Evolutionary conservation across 2,797 vertebrate genomes (phyloP), one percentile per base, ranked within the genome.

Genomic region (Okamejei kenojei): DNA sequence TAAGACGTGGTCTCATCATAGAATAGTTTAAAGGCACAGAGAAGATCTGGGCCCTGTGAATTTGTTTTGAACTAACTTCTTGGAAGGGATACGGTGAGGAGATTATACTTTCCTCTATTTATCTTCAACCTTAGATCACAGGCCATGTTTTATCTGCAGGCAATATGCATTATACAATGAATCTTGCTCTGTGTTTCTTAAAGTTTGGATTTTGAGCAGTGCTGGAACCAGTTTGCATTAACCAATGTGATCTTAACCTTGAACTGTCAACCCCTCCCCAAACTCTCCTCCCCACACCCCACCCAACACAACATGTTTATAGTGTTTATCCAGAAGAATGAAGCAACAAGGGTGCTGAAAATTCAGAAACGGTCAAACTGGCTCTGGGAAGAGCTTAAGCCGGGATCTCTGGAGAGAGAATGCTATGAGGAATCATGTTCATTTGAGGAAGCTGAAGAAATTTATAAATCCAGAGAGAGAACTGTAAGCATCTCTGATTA

Each of bases 351-450:
- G 71, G 93, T 93, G 93, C 86, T 93, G 76, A 91, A 38, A 77
- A 58, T 86, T 82, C 73, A 63, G 76, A 78, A 78, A 35, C 73
- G 93, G n/a, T 35, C 86, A 54, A 93, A 93, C 74, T 78, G 71
- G 82, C 79, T 91, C 93, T 86, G 88, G 61, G 93, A 93, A 81
- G 93, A 93, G 86, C 1, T 92, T 1, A 77, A 38, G 7, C n/a
- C 86, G 45, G 93, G 93, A 29, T 86, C 80, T 38, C 58, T 93
- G 38, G 93, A 93, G 86, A 65, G 93, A 77, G 93, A 93, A 68
- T 93, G 93, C 77, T 74, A 82, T 23, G 93, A 93, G 93, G 93
- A 93, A 93, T 7, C 38, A n/a, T 93, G 93, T 76, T 93, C 93
- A 74, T 93, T 93, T 82, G 93, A 93, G 90, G 93, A 93, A 81